Evolutionary conservation across 2,113 vertebrate species (phyloP).

Genomic region (Daubentonia madagascariensis): DNA sequence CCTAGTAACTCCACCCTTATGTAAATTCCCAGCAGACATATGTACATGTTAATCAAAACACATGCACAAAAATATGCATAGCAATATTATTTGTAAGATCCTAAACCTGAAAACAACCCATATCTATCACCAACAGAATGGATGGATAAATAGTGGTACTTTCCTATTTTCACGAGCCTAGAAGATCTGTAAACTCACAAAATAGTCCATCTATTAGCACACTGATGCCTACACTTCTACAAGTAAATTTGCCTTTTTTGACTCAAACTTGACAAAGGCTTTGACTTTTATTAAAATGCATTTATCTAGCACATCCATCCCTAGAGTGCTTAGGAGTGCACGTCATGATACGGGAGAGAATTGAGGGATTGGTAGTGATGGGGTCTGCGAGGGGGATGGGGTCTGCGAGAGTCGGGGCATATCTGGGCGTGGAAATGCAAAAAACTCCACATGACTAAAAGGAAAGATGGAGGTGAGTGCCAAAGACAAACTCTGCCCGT

Average conservation of each 20-base stretch:
- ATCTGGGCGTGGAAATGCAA: not conserved
- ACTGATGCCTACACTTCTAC: not conserved
- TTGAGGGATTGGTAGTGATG: not conserved
- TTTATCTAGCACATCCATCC: not conserved
- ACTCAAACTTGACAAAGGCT: not conserved
- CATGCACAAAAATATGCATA: not conserved
- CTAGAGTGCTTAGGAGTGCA: not conserved
- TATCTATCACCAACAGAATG: not conserved
- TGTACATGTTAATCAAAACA: not conserved
- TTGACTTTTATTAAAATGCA: not conserved
- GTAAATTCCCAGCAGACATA: not conserved
- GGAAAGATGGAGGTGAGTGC: not conserved
- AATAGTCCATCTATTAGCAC: too few relatives aligned
- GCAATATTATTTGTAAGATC: not conserved
- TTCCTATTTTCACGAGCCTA: not conserved
- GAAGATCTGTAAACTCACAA: not conserved
- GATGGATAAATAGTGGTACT: not conserved
- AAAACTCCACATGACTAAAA: not conserved
- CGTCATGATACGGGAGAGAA: not conserved
- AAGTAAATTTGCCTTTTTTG: not conserved
- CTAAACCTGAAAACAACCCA: not conserved
- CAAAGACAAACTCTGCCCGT: not conserved
- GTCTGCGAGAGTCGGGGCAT: not conserved
- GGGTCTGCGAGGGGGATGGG: not conserved
- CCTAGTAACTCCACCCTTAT: not conserved